Base-by-base conservation (phyloP, 1,140 invertebrate genomes). In the Sarcophaga bullata region DNA sequence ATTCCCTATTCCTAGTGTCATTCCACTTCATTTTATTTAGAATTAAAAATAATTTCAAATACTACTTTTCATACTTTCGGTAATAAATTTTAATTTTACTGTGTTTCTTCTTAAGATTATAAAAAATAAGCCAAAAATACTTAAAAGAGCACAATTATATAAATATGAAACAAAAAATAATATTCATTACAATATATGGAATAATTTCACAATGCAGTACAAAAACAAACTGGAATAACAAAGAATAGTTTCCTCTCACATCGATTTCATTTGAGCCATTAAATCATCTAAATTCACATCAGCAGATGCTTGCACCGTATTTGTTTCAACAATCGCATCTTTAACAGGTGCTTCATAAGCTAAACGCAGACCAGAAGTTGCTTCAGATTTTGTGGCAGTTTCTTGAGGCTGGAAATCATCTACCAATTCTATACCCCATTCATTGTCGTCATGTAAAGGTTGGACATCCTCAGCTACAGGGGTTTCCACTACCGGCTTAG, bases 241-340 rank as follows among this genome's bases (percentile, higher is more conserved):
- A 49, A 73, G 73, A 48, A 49, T 6, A 47, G 17, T 15, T 19
- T 17, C 17, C 48, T 52, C 84, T 93, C 92, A 95, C 88, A 97
- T 94, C 17, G 93, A 92, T 92, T 97, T 97, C 95, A 98, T 96
- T 91, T 97, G 93, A 58, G 93, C 94, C 95, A 97, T 97, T 80
- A 98, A 91, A 81, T 98, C 96, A 82, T 98, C 96, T 82, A 98
- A 91, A 85, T 92, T 95, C 68, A 91, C 85, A 58, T 93, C 93
- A 82, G 86, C 19, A 83, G 47, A 83, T 85, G 80, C 78, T 85
- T 87, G 88, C 52, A 90, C 91, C 50, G 89, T 85, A 68, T 85
- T 84, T 73, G 91, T 85, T 5, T 78, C 54, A 49, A 68, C 82
- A 46, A 82, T 86, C 54, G 84, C 86, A 9, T 37, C 10, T 73